Evolutionary conservation across 2,113 vertebrate genomes (phyloP).

Genomic region (Mastomys coucha): DNA sequence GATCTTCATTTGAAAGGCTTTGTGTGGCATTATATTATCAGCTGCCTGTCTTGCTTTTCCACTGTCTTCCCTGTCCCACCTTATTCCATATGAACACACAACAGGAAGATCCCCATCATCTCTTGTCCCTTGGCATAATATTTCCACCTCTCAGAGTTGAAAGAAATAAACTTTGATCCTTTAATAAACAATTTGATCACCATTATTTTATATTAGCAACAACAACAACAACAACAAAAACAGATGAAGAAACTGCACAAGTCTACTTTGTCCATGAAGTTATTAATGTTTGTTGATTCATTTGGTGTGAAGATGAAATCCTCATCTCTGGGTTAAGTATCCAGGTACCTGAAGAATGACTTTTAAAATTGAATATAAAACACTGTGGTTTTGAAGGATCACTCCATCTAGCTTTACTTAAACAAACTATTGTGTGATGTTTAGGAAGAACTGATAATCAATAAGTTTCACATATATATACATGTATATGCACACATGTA

Average conservation of each 20-base stretch:
- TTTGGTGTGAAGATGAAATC: background rate
- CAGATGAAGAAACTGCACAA: background rate
- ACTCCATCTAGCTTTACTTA: background rate
- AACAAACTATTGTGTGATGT: background rate
- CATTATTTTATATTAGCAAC: background rate
- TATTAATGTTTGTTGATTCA: background rate
- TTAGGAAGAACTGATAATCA: conserved; percentile 37
- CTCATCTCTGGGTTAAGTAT: background rate
- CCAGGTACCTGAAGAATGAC: background rate
- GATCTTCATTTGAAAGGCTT: background rate
- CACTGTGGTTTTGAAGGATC: background rate
- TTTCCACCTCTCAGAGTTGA: background rate
- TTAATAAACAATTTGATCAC: background rate
- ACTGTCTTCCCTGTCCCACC: background rate
- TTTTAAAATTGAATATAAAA: background rate
- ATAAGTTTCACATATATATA: background rate
- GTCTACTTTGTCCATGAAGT: background rate
- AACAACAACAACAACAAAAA: background rate
- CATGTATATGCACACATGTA: too few species aligned
- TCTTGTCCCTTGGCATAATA: background rate
- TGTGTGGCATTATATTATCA: background rate
- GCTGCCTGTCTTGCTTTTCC: background rate
- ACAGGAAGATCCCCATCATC: background rate
- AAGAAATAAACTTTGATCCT: background rate
- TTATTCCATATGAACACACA: background rate